Percentiles rank a stretch among this genome's conserved stretches.
phyloP scores from a whole-genome alignment of 2,888 invertebrate genomes.

The Stomorhina lunata region DNA sequence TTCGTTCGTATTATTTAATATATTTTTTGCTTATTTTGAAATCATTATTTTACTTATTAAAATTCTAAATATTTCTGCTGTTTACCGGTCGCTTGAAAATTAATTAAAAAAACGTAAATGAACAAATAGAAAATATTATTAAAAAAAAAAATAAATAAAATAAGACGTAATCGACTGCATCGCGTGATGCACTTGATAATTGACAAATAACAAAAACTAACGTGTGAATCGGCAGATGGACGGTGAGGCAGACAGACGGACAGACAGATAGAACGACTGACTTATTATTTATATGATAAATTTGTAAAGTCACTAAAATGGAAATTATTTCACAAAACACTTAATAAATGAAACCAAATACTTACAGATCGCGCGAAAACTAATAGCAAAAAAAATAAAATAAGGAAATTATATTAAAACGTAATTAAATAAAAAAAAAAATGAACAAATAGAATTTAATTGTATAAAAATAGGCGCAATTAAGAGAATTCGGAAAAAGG shows the following conservation, averaged over 20 bases:
- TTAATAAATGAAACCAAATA: slow-evolving; percentile 48
- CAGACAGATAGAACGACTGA: background rate
- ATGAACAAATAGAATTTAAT: background rate
- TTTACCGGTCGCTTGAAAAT: slow-evolving; percentile 15
- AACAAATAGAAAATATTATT: no score
- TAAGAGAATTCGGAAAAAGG: no score
- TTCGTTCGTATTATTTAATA: no score
- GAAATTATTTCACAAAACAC: slow-evolving; percentile 22
- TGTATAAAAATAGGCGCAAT: no score
- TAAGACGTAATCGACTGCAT: slow-evolving; percentile 50
- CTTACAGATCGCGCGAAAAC: slow-evolving; percentile 8
- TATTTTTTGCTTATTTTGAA: no score
- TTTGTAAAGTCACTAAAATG: slow-evolving; percentile 29
- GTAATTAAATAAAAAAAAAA: slow-evolving; percentile 40
- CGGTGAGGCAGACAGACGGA: background rate
- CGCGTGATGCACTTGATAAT: slow-evolving; percentile 60
- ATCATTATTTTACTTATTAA: no score
- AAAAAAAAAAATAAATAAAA: slow-evolving; percentile 21
- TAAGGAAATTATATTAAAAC: slow-evolving; percentile 41
- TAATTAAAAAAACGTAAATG: slow-evolving; percentile 37
- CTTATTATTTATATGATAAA: background rate
- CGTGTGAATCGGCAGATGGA: background rate
- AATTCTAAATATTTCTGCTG: slow-evolving; percentile 6
- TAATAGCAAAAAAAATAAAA: background rate
- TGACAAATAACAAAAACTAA: background rate